phyloP scores from a whole-genome alignment of 2,888 invertebrate species.

The Podotricha telesiphe region DNA sequence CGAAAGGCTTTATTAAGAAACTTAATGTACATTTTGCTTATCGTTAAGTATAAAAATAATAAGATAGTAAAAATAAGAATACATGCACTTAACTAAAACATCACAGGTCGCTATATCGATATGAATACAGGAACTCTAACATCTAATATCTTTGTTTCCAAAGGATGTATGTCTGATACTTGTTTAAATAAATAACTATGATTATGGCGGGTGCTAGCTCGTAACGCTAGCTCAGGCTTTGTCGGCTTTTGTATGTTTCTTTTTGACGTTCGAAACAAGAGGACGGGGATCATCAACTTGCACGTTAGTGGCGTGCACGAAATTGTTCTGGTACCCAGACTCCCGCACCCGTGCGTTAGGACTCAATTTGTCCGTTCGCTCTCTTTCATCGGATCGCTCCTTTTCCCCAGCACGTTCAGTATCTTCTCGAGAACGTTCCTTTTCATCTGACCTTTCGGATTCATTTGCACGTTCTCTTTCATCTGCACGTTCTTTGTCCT shows the following conservation, averaged over 20 bases:
- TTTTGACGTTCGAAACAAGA: slow-evolving; percentile 44
- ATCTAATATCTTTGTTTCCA: slow-evolving; percentile 18
- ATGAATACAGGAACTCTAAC: slow-evolving; percentile 32
- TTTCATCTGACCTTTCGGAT: slow-evolving; percentile 49
- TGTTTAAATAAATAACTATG: slow-evolving; percentile 68
- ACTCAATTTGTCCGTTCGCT: slow-evolving; percentile 59
- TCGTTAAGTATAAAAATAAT: slow-evolving; percentile 76
- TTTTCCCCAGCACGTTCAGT: slow-evolving; percentile 52
- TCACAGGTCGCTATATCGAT: slow-evolving; percentile 55
- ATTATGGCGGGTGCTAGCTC: slow-evolving; percentile 67
- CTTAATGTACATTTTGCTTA: slow-evolving; percentile 66
- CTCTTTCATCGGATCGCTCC: slow-evolving; percentile 51
- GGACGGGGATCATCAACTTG: slow-evolving; percentile 64
- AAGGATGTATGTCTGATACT: slow-evolving; percentile 31
- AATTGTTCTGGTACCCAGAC: slow-evolving; percentile 66
- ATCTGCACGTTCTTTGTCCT: slow-evolving; percentile 42
- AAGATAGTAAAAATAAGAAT: slow-evolving; percentile 52
- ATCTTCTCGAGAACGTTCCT: slow-evolving; percentile 51
- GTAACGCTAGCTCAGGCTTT: slow-evolving; percentile 45
- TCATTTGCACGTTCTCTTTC: slow-evolving; percentile 52
- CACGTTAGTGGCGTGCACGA: slow-evolving; percentile 65
- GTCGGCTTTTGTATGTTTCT: slow-evolving; percentile 49
- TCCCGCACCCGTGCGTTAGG: slow-evolving; percentile 67
- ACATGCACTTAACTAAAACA: slow-evolving; percentile 60
- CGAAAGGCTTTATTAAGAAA: slow-evolving; percentile 80